Percentiles rank a stretch among this genome's conserved stretches.
Conservation (phyloP, 2,888 invertebrate species). For the Conops quadrifasciatus region DNA sequence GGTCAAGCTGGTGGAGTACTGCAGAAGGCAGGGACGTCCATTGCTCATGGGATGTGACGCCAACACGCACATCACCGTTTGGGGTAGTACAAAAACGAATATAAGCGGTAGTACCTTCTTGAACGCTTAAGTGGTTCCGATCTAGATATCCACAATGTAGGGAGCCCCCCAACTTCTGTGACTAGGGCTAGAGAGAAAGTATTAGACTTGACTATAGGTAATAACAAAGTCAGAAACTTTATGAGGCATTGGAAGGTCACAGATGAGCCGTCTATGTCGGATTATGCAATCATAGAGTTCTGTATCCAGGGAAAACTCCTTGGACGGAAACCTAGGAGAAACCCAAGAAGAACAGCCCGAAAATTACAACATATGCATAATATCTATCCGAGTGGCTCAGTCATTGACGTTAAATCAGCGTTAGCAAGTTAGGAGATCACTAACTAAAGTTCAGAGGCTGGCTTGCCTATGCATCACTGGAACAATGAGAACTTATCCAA, state of each 20-base stretch:
- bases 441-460: neutral
- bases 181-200: neutral
- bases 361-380: neutral
- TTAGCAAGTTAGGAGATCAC: conserved; percentile 1
- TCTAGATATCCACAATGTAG: neutral
- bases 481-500: neutral
- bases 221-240: too few relatives aligned
- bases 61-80: neutral
- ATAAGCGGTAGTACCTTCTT: neutral
- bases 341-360: too few relatives aligned
- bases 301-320: too few relatives aligned
- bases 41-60: neutral
- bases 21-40: neutral
- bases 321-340: neutral
- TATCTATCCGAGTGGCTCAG: neutral
- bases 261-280: too few relatives aligned
- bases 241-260: too few relatives aligned
- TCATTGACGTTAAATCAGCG: neutral
- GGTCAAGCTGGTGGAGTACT: neutral
- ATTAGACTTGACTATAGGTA: neutral
- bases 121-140: neutral
- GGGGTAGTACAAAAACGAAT: neutral
- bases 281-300: too few relatives aligned
- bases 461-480: neutral
- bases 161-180: neutral